Percentiles rank a stretch among this genome's conserved stretches.
These are phyloP conservation scores for Ianthella basta DNA, from an alignment of 37 sponge, comb jelly and placozoan species.

Conservation along the genomic window DNA sequence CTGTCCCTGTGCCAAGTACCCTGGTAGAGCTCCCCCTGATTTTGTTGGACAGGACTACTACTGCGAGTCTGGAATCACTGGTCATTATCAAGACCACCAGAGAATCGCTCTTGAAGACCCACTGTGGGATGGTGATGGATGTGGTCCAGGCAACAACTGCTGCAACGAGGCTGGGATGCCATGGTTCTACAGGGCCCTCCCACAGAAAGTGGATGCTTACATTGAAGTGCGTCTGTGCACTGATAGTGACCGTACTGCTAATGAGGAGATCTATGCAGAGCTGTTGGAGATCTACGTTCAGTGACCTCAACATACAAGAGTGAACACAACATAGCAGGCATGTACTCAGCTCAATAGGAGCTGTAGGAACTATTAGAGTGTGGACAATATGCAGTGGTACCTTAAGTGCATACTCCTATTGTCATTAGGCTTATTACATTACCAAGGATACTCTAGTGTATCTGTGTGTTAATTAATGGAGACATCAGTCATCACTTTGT, in stretches of 20 bases:
- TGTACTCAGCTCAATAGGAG: no score
- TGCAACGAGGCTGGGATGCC: neutral
- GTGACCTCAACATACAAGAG: no score
- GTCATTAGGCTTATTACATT: no score
- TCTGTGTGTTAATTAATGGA: no score
- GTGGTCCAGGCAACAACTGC: neutral
- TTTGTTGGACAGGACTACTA: neutral
- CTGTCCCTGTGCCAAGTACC: conserved; percentile 5
- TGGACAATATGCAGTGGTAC: no score
- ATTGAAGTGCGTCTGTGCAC: neutral
- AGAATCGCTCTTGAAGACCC: neutral
- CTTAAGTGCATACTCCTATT: no score
- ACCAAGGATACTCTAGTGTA: no score
- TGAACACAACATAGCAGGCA: no score
- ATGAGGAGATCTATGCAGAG: neutral
- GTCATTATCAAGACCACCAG: neutral
- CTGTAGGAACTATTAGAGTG: no score
- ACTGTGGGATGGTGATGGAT: conserved; percentile 5
- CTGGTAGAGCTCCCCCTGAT: neutral
- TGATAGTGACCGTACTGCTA: neutral
- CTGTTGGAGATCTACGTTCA: neutral
- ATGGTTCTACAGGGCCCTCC: neutral
- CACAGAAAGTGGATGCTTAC: neutral
- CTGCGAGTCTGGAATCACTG: neutral
- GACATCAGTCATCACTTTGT: no score